Conservation (phyloP, 2,888 invertebrate genomes). For the Tricholauxania praeusta region DNA sequence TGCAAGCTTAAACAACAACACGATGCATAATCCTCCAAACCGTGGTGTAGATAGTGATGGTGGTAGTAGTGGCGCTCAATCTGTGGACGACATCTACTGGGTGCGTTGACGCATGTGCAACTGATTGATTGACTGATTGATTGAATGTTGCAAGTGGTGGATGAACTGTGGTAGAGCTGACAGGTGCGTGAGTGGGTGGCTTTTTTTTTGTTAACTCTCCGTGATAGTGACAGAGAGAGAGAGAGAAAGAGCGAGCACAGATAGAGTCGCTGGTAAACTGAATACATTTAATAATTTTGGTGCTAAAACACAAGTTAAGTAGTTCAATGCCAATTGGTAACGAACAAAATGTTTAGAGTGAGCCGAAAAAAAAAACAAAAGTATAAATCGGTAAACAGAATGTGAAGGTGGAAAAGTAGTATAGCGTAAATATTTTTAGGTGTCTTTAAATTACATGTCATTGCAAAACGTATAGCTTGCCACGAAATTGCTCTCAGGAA, state of each 20-base stretch:
- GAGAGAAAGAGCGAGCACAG: not conserved
- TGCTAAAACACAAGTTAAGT: no score
- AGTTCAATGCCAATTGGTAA: no score
- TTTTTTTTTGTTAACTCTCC: no score
- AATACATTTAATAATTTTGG: not conserved
- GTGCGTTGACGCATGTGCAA: not conserved
- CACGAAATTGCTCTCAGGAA: no score
- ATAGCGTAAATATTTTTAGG: no score
- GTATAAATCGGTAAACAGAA: no score
- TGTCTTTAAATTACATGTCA: no score
- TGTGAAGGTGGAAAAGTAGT: no score
- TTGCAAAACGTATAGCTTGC: no score
- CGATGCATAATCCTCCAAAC: slow-evolving; percentile 21
- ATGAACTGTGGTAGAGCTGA: not conserved
- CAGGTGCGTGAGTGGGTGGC: slow-evolving; percentile 14
- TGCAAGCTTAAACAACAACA: slow-evolving; percentile 33
- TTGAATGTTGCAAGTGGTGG: slow-evolving; percentile 4
- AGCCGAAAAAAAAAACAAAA: no score
- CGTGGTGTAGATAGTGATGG: slow-evolving; percentile 4
- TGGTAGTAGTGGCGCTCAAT: not conserved
- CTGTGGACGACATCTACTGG: slow-evolving; percentile 2
- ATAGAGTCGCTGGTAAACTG: not conserved
- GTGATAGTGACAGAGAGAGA: not conserved
- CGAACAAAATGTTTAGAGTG: no score
- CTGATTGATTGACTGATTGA: slow-evolving; percentile 12